A percentile compares a stretch with the other conserved stretches of the same genome.
phyloP scores from a whole-genome alignment of 1,140 invertebrate species.

The Ostrea edulis region DNA sequence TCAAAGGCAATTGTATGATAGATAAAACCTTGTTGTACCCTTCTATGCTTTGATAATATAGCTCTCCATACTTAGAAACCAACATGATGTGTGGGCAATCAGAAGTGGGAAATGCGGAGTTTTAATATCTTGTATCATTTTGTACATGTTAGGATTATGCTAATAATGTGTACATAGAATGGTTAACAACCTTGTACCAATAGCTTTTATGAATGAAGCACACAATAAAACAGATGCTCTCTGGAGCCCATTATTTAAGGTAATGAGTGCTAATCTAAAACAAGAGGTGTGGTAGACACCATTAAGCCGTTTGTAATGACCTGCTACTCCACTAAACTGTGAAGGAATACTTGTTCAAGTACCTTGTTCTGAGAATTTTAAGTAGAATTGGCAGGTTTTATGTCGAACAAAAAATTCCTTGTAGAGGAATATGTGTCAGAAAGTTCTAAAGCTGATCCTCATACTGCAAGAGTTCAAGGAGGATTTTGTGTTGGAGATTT shows the following conservation, averaged over 20 bases:
- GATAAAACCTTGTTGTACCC: not conserved
- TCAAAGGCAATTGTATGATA: not conserved
- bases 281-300: not conserved
- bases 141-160: not conserved
- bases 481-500: not conserved
- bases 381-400: not conserved
- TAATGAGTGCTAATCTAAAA: not conserved
- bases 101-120: not conserved
- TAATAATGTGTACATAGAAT: not conserved
- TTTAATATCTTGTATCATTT: not conserved
- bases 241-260: not conserved
- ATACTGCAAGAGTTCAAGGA: not conserved
- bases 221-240: not conserved
- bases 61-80: not conserved
- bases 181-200: not conserved
- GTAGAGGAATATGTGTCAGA: conserved; percentile 5
- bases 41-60: not conserved
- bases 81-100: not conserved
- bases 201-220: conserved; percentile 24
- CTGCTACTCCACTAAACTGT: conserved; percentile 12
- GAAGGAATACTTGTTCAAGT: not conserved
- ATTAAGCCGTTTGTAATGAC: not conserved
- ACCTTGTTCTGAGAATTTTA: not conserved
- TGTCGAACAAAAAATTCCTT: not conserved
- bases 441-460: not conserved